Conservation (phyloP, 2,113 vertebrate genomes). For the Thymallus thymallus region DNA sequence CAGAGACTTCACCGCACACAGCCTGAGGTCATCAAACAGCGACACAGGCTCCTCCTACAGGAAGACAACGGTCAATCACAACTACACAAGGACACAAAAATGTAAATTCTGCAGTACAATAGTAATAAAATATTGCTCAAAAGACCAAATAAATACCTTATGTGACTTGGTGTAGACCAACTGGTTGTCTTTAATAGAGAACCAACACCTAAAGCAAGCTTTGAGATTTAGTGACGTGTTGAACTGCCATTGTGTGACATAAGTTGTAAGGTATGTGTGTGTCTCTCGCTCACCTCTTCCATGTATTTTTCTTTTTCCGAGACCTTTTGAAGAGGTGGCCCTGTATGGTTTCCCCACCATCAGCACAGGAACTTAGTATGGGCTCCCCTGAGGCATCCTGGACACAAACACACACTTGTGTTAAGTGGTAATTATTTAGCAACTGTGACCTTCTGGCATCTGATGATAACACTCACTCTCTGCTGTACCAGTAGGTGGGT, state of each 20-base stretch:
- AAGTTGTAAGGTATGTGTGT: not conserved
- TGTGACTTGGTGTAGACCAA: constrained; percentile 74
- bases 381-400: constrained; percentile 73
- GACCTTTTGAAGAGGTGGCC: constrained; percentile 77
- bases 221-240: not conserved
- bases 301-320: constrained; percentile 70
- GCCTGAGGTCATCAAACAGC: constrained; percentile 72
- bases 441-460: not conserved
- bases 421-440: too few species aligned
- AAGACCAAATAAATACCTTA: constrained; percentile 55
- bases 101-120: not conserved
- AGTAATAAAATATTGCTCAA: not conserved
- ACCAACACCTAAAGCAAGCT: constrained; percentile 61
- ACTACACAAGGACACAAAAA: not conserved
- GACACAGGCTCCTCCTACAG: constrained; percentile 62
- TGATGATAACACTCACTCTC: constrained; percentile 53
- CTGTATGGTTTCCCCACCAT: constrained; percentile 57
- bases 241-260: not conserved
- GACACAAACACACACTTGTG: constrained; percentile 4
- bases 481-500: constrained; percentile 73
- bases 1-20: constrained; percentile 70
- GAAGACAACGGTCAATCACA: constrained; percentile 1
- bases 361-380: constrained; percentile 39
- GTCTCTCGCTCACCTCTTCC: constrained; percentile 68
- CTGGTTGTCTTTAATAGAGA: constrained; percentile 71